Evolutionary conservation across 2,888 invertebrate genomes (phyloP).

Genomic region (Lordiphosa fenestrarum): DNA sequence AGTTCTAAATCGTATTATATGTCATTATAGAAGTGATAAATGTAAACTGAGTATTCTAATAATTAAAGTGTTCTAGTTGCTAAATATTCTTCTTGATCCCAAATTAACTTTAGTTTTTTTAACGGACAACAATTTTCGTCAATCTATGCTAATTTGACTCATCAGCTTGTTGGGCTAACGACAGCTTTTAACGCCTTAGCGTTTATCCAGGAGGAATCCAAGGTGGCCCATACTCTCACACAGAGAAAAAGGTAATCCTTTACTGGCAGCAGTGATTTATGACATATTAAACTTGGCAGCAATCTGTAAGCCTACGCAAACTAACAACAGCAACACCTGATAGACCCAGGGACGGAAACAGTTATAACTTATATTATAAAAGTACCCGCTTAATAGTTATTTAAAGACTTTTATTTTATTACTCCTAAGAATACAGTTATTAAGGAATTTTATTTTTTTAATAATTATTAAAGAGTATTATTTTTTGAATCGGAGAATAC

Average conservation of each 20-base stretch:
- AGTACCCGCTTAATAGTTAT: no score
- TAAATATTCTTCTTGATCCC: constrained; percentile 42
- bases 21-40: constrained; percentile 24
- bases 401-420: no score
- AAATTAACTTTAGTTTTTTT: constrained; percentile 44
- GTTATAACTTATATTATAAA: no score
- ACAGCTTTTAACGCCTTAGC: constrained; percentile 32
- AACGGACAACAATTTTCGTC: constrained; percentile 24
- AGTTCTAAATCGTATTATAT: constrained; percentile 5
- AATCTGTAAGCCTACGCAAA: constrained; percentile 63
- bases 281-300: constrained; percentile 53
- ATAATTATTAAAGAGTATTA: no score
- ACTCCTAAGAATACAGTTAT: no score
- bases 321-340: constrained; percentile 63
- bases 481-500: no score
- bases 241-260: constrained; percentile 13
- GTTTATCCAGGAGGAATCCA: constrained; percentile 11
- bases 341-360: no score
- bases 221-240: constrained; percentile 2
- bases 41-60: constrained; percentile 21
- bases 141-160: constrained; percentile 63
- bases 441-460: no score
- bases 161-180: constrained; percentile 42
- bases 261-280: constrained; percentile 40
- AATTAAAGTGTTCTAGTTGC: constrained; percentile 13